Evolutionary conservation across 2,888 invertebrate genomes (phyloP).

Genomic region (Aporophyla lueneburgensis): DNA sequence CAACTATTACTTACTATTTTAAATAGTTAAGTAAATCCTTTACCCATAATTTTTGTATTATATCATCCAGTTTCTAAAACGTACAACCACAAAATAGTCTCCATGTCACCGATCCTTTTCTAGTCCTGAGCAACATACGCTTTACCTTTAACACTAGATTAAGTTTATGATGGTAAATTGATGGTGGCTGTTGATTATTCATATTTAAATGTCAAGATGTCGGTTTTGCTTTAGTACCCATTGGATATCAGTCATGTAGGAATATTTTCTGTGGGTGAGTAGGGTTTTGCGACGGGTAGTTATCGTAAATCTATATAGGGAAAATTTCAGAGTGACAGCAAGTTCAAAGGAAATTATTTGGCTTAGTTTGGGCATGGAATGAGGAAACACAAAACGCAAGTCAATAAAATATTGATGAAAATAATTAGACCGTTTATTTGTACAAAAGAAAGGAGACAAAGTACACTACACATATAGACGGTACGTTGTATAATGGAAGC

Average conservation of each 20-base stretch:
- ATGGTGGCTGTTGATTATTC: slow-evolving; percentile 37
- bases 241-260: slow-evolving; percentile 2
- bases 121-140: background rate
- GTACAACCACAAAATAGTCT: background rate
- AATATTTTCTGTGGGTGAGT: slow-evolving; percentile 3
- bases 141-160: slow-evolving; percentile 28
- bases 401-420: too few species aligned
- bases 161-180: slow-evolving; percentile 13
- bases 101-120: slow-evolving; percentile 17
- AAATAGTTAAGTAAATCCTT: background rate
- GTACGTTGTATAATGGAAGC: too few species aligned
- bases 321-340: too few species aligned
- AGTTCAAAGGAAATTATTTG: too few species aligned
- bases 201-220: slow-evolving; percentile 27
- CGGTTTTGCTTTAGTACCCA: slow-evolving; percentile 1
- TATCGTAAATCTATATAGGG: too few species aligned
- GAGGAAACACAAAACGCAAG: too few species aligned
- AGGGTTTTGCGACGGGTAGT: background rate
- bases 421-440: too few species aligned
- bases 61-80: background rate
- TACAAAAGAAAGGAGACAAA: too few species aligned
- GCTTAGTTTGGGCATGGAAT: too few species aligned
- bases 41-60: too few species aligned
- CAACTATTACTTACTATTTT: background rate
- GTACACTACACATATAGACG: too few species aligned